Evolutionary conservation across 2,797 vertebrate species (phyloP).

Genomic region (Halcyon chelicuti): DNA sequence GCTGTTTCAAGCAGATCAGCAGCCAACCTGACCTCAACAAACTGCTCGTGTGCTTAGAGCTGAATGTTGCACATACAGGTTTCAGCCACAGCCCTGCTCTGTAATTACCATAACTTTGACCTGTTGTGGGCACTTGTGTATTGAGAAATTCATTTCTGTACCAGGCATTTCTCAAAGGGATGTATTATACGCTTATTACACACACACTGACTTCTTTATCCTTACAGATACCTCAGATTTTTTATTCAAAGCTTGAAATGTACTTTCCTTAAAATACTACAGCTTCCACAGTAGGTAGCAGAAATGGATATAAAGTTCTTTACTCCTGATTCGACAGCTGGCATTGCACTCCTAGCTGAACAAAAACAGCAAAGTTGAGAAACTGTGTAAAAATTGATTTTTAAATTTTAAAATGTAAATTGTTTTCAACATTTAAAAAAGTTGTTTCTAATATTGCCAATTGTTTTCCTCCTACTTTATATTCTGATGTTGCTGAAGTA

Average conservation of each 20-base stretch:
- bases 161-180: not conserved
- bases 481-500: not conserved
- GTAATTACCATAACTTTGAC: not conserved
- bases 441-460: not conserved
- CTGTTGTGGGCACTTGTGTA: not conserved
- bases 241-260: not conserved
- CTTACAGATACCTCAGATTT: not conserved
- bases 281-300: not conserved
- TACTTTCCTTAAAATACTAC: not conserved
- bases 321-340: not conserved
- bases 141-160: not conserved
- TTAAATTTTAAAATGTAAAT: not conserved
- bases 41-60: not conserved
- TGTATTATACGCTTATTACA: not conserved
- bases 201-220: not conserved
- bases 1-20: not conserved
- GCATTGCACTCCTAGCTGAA: not conserved
- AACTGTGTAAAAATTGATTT: not conserved
- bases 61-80: not conserved
- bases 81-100: not conserved
- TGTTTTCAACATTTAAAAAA: not conserved
- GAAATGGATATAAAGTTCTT: not conserved
- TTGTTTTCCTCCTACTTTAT: not conserved
- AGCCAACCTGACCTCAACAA: not conserved
- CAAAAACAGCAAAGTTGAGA: not conserved